Evolutionary conservation across 2,888 invertebrate species (phyloP), one percentile per base, ranked within the genome.

Genomic region (Amblyjoppa fuscipennis): DNA sequence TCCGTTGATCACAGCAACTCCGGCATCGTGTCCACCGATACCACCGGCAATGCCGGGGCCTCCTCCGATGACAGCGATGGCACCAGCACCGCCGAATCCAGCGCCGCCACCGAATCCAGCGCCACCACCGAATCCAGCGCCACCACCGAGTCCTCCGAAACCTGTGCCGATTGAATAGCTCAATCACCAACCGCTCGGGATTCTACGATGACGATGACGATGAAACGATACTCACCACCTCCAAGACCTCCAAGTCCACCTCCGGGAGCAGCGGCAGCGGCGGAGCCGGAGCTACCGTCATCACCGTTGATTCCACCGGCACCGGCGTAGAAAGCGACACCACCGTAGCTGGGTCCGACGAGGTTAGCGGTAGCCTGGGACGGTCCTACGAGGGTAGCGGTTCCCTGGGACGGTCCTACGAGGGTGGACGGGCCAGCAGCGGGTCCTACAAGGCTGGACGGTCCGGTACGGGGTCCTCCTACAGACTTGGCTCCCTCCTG

Each of bases 1-100:
- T 91, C 94, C 94, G 90, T 94, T 94, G 93, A 94, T 94, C 90
- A 94, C 94, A 90, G 94, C 94, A 90, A 94, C 93, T 89, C 94
- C 94, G 91, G 93, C 94, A 84, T 94, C 94, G 90, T 93, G 93
- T 89, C 94, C 94, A 81, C 94, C 94, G 83, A 94, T 91, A 80
- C 93, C 94, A 76, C 93, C 94, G 87, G 90, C 92, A 86, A 93
- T 91, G 86, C 94, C 94, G 81, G 89, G 91, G 84, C 92, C 93
- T 84, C 93, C 92, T 68, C 90, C 91, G 84, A 94, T 94, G 83
- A 94, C 92, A 81, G 93, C 94, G 87, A 94, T 94, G 90, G 94
- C 93, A 91, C 94, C 94, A 86, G 93, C 93, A 87, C 93, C 90
- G 69, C 91, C 90, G 61, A 83, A 88, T 61, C 90, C 87, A 74